Base-by-base conservation (phyloP, 2,113 vertebrate species). In the Andinoacara biseriatus region DNA sequence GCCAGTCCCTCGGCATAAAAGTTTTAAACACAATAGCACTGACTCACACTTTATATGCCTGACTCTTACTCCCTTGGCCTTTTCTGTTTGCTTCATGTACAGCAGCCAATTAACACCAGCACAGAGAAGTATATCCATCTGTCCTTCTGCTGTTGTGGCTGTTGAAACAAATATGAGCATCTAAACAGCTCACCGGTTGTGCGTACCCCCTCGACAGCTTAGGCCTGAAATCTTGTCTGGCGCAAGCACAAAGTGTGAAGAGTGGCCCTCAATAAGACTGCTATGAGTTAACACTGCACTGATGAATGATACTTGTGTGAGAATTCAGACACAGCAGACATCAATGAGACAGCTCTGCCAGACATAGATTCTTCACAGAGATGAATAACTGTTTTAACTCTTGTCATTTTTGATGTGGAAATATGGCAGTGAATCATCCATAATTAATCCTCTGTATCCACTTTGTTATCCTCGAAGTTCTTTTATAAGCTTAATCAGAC, bases 371-470 rank as follows among this genome's bases (percentile, higher is more conserved):
- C 78, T 87, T 89, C 89, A 69, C 80, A 76, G 78, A 76, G 59
- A 74, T 65, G 72, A 81, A 78, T 69, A 31, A 57, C 24, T 58
- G 63, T 89, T 92, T 91, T 58, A 88, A 75, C 79, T 81, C 74
- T 14, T 78, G 81, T 87, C 84, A 84, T 88, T 90, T 86, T 76
- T 83, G 82, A 90, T 84, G 76, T 84, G 63, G 54, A 76, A 87
- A 77, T 87, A 78, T 83, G 69, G 84, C 79, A 63, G 82, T 82
- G 75, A 90, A 82, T 89, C 86, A 85, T 87, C 67, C 74, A 81
- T 92, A 89, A 90, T 88, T 86, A 82, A 87, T 92, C 78, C 18
- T 83, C 79, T 88, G 62, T 83, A 86, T 89, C 67, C 58, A 77
- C 57, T 84, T 83, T 72, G 67, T 72, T 85, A 82, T 60, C 81